Base-by-base conservation (phyloP, 2,888 invertebrate genomes). In the Psococerastis gibbosa region DNA sequence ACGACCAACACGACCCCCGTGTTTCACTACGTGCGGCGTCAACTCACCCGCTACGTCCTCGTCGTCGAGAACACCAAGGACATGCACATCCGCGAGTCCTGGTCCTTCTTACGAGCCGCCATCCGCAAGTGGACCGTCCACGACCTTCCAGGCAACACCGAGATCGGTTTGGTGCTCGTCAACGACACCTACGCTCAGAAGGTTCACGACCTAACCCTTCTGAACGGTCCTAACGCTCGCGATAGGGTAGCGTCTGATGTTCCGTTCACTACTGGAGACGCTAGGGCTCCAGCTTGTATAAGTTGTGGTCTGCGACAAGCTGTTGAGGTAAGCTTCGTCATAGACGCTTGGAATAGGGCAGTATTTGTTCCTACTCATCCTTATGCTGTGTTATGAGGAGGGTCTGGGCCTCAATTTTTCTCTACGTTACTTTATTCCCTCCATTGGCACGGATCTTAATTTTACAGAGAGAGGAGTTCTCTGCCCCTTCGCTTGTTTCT, bases 11-110 rank as follows among this genome's bases (percentile, higher is more conserved):
- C 66, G 11, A 60, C 60, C 0, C 68, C 70, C 4, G 58, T 57
- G 38, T 64, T 71, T 45, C 53, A 58, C 3, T 70, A 69, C 56
- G 67, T 68, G 48, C 64, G 66, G 48, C 64, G 69, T 45, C 60
- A 60, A 22, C 52, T 64, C 20, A 70, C 72, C 1, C 59, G 71
- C 44, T 71, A 68, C 52, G 67, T 72, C 3, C 60, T 73, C 32
- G 61, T 72, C 2, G 62, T 72, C 32, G 72, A 72, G 53, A 70
- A 70, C 49, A 69, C 69, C 15, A 67, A 67, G 51, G 69, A 70
- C 48, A 70, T 70, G 65, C 56, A 66, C 47, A 57, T 67, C 22
- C 59, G 71, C 53, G 71, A 73, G 54, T 69, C 71, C 2, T 73
- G 72, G 71, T 67, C 62, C 44, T 71, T 69, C 53, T 57, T 73